Evolutionary conservation across 2,113 vertebrate genomes (phyloP).

Genomic region (rat (Rattus norvegicus)): GRCr8 NC_086027.1:25049001-25049500

Average conservation of each 20-base stretch:
- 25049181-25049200: conserved; percentile 84
- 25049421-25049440: background rate
- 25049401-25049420: background rate
- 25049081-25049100: background rate
- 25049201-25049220: conserved; percentile 72
- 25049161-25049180: conserved; percentile 84
- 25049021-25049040: background rate
- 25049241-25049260: background rate
- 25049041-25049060: background rate
- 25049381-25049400: background rate
- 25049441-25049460: background rate
- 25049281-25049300: background rate
- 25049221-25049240: background rate
- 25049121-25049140: conserved; percentile 78
- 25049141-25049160: conserved; percentile 79
- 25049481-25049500: background rate
- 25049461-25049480: background rate
- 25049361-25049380: background rate
- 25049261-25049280: background rate
- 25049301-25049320: background rate
- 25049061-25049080: background rate
- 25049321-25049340: background rate
- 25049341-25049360: conserved; percentile 7
- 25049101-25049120: background rate
- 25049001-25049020: background rate